Percentiles rank a stretch among this genome's conserved stretches.
phyloP scores from a whole-genome alignment of 2,797 vertebrate genomes.

The Rhinophrynus dorsalis region DNA sequence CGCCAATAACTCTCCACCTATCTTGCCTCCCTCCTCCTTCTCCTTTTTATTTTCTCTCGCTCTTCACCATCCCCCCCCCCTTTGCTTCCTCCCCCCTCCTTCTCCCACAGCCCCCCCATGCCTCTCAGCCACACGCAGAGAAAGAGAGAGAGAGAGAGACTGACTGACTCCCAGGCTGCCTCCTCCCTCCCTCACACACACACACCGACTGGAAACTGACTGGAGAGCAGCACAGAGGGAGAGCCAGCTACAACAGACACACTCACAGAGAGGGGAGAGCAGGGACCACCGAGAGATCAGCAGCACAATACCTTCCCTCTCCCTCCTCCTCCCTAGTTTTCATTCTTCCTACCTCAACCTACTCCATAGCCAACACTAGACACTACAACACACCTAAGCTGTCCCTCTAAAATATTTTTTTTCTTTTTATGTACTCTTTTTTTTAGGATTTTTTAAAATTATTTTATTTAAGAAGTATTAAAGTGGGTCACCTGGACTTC shows the following conservation, averaged over 20 bases:
- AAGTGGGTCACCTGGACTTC: conserved; percentile 21
- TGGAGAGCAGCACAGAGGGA: conserved; percentile 63
- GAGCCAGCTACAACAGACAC: no score
- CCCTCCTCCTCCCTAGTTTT: conserved; percentile 57
- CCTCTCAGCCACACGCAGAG: conserved; percentile 54
- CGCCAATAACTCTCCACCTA: conserved; percentile 73
- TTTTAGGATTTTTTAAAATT: not conserved
- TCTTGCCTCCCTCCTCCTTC: conserved; percentile 24
- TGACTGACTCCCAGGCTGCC: conserved; percentile 51
- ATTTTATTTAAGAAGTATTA: not conserved
- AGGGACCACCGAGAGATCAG: conserved; percentile 63
- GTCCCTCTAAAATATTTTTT: not conserved
- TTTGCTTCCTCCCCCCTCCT: conserved; percentile 50
- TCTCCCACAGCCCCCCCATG: conserved; percentile 45
- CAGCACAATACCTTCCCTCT: conserved; percentile 69
- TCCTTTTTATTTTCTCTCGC: conserved; percentile 42
- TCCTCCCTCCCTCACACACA: conserved; percentile 80
- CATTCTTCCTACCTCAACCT: conserved; percentile 58
- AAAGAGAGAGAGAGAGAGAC: conserved; percentile 49
- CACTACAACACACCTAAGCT: conserved; percentile 48
- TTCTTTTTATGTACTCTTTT: not conserved
- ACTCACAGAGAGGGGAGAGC: no score
- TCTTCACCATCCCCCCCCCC: conserved; percentile 36
- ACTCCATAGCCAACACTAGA: no score
- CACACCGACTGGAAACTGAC: conserved; percentile 87